Evolutionary conservation across 2,113 vertebrate genomes (phyloP).

Genomic region (Potamarius usumacintae): DNA sequence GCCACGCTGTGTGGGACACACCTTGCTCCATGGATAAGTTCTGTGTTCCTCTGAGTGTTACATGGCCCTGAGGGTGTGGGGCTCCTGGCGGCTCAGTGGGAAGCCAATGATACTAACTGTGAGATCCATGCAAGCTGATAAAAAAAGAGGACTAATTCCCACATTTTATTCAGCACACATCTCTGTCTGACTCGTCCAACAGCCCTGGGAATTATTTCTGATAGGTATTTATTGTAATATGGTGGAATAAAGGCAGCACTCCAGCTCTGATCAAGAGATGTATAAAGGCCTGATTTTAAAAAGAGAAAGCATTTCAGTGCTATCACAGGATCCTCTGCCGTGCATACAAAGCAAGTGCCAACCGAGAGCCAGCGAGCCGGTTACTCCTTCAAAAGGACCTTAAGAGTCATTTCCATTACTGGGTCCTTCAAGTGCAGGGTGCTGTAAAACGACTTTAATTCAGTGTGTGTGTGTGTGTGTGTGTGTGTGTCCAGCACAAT

Average conservation of each 20-base stretch:
- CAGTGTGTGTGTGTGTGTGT: slow-evolving; percentile 47
- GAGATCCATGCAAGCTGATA: slow-evolving; percentile 18
- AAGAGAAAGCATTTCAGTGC: slow-evolving; percentile 53
- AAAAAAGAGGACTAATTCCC: slow-evolving; percentile 23
- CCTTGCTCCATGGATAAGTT: slow-evolving; percentile 64
- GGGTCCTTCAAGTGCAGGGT: slow-evolving; percentile 54
- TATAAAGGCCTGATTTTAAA: slow-evolving; percentile 52
- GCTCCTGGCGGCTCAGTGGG: slow-evolving; percentile 11
- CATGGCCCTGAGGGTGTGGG: slow-evolving; percentile 30
- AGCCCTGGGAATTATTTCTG: slow-evolving; percentile 34
- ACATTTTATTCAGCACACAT: slow-evolving; percentile 26
- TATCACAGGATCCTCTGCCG: slow-evolving; percentile 55
- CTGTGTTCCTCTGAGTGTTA: slow-evolving; percentile 35
- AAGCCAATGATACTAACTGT: slow-evolving; percentile 18
- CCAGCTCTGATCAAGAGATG: slow-evolving; percentile 48
- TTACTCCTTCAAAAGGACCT: slow-evolving; percentile 73
- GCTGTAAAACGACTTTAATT: slow-evolving; percentile 68
- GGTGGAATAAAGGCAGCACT: slow-evolving; percentile 43
- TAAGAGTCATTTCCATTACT: slow-evolving; percentile 71
- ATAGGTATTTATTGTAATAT: slow-evolving; percentile 36
- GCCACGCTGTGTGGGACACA: slow-evolving; percentile 49
- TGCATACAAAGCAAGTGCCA: slow-evolving; percentile 65
- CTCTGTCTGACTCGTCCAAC: slow-evolving; percentile 15
- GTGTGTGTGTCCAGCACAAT: slow-evolving; percentile 62
- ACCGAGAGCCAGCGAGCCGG: slow-evolving; percentile 27